These are phyloP conservation scores for Chironex yamaguchii DNA, from an alignment of 30 jellyfish, hydroid and myxozoan species.

Conservation along the genomic window DNA sequence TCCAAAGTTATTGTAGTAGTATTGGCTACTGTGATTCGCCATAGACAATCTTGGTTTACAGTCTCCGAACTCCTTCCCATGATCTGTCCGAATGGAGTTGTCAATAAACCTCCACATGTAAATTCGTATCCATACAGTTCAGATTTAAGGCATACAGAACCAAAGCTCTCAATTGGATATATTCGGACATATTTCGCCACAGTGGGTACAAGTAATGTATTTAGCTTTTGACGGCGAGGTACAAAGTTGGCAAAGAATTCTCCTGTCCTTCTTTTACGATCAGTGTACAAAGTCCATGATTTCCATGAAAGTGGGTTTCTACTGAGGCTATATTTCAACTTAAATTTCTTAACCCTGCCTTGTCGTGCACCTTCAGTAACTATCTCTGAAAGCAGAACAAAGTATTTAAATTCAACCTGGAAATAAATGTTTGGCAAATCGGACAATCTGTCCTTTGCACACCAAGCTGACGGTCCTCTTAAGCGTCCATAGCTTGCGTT, in stretches of 20 bases:
- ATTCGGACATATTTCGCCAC: constrained; percentile 49
- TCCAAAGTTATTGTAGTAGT: constrained; percentile 61
- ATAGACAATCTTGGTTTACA: constrained; percentile 57
- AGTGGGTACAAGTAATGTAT: constrained; percentile 26
- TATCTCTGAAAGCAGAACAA: constrained; percentile 44
- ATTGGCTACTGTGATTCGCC: constrained; percentile 62
- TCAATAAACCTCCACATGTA: constrained; percentile 66
- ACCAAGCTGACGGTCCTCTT: constrained; percentile 64
- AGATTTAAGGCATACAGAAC: constrained; percentile 38
- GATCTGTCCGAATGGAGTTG: constrained; percentile 63
- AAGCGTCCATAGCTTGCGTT: constrained; percentile 43
- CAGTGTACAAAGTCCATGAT: constrained; percentile 11
- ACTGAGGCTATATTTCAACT: constrained; percentile 52
- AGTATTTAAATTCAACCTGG: constrained; percentile 44
- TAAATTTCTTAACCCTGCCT: constrained; percentile 63
- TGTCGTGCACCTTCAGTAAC: constrained; percentile 61
- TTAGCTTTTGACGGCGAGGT: constrained; percentile 8
- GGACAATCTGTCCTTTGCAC: constrained; percentile 47
- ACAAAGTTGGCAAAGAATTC: constrained; percentile 46
- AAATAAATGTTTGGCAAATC: constrained; percentile 36
- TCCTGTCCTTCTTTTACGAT: neutral
- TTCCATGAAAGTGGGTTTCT: constrained; percentile 38
- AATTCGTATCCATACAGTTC: constrained; percentile 69
- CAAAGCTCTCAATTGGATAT: constrained; percentile 58
- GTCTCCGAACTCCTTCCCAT: constrained; percentile 62